Base-by-base conservation (phyloP, 2,797 vertebrate species). In the Halcyon smyrnensis region DNA sequence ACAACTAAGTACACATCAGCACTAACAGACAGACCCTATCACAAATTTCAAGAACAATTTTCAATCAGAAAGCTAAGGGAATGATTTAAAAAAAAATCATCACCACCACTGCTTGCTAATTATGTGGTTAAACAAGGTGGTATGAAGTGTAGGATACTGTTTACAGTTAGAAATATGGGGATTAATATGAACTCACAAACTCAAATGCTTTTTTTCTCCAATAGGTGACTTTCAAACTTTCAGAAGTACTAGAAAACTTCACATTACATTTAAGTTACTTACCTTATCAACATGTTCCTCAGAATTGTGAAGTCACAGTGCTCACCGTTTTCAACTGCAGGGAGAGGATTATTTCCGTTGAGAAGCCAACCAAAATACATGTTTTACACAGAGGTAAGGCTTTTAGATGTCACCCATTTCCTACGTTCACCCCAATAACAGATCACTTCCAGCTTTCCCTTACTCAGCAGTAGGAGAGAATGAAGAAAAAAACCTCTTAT, bases 231-330 rank as follows among this genome's bases (percentile, higher is more conserved):
- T 77, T 21, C 27, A 57, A 11, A 43, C 37, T 74, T 34, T 68
- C 17, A 17, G 39, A 4, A 41, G 53, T 18, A 62, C 30, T 11
- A 78, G 79, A 71, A 85, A 87, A 50, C 11, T 27, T 34, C 5
- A 30, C 9, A 15, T 63, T 83, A 78, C 57, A 45, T 53, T 15
- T 34, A 54, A 53, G 15, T 53, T 37, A 67, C 93, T 95, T 98
- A 99, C 99, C 99, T 99, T 99, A 99, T 99, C 96, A 99, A 99
- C 99, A 99, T 99, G 97, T 99, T 99, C 97, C 99, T 98, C 97
- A 99, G 98, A 98, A 99, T 99, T 97, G 99, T 99, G 98, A 99
- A 99, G 97, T 99, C 99, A 96, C 99, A 99, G 97, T 99, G 99
- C 83, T 99, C 99, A 65, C 99, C 98, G 57, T 99, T 99, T 98